A percentile compares a stretch with the other conserved stretches of the same genome.
These are phyloP conservation scores for Lordiphosa andalusiaca DNA, from an alignment of 2,888 invertebrate species.

Conservation along the genomic window DNA sequence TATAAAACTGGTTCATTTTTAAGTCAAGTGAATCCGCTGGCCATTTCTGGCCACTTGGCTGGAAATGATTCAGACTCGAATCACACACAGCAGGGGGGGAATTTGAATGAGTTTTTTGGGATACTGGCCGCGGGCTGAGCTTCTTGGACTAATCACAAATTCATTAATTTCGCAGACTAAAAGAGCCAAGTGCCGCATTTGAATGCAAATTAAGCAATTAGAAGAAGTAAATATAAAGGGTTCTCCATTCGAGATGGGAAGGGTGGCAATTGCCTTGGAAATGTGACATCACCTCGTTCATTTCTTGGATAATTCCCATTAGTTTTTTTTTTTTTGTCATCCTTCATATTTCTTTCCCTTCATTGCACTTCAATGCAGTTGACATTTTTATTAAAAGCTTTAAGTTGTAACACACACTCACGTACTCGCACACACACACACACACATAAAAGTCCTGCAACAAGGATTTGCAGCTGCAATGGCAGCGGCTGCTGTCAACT, in stretches of 20 bases:
- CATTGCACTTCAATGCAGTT: slow-evolving; percentile 65
- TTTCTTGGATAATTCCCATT: no score
- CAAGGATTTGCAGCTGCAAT: slow-evolving; percentile 53
- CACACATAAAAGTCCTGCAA: slow-evolving; percentile 44
- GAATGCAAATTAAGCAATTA: slow-evolving; percentile 59
- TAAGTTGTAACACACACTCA: slow-evolving; percentile 55
- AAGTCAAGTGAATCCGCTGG: slow-evolving; percentile 34
- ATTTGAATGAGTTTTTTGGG: background rate
- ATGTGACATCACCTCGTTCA: no score
- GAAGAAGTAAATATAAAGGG: no score
- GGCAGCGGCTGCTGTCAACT: slow-evolving; percentile 68
- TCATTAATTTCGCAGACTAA: slow-evolving; percentile 29
- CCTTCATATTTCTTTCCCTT: slow-evolving; percentile 18
- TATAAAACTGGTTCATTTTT: slow-evolving; percentile 60
- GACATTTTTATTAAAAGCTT: slow-evolving; percentile 76
- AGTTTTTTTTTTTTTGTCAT: slow-evolving; percentile 5
- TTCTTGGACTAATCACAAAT: slow-evolving; percentile 38
- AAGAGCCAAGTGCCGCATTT: background rate
- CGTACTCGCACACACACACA: slow-evolving; percentile 19
- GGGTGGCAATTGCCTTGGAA: no score
- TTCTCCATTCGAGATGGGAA: no score
- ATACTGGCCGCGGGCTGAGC: background rate
- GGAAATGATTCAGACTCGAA: slow-evolving; percentile 40
- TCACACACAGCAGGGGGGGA: slow-evolving; percentile 9
- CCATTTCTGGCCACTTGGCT: slow-evolving; percentile 28